Evolutionary conservation across 2,113 vertebrate species (phyloP).

Genomic region (Myiopsitta monachus): DNA sequence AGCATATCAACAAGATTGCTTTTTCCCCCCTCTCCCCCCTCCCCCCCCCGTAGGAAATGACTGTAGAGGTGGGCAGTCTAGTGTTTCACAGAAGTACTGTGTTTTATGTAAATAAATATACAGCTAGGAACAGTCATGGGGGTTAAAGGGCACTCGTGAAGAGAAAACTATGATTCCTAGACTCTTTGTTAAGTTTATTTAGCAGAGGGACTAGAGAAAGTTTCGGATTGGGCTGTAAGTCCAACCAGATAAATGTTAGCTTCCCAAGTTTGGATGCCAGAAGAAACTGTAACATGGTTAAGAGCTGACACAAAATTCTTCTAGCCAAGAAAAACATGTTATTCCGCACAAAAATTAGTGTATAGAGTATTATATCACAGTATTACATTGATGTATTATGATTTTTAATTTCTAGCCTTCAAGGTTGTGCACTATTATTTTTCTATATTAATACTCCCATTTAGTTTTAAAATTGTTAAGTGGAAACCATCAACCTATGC

Average conservation of each 20-base stretch:
- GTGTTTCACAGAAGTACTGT: slow-evolving; percentile 13
- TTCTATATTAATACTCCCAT: slow-evolving; percentile 17
- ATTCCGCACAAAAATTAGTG: background rate
- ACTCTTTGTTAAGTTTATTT: slow-evolving; percentile 43
- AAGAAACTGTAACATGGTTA: slow-evolving; percentile 58
- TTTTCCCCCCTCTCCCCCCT: rapidly evolving
- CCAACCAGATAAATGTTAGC: slow-evolving; percentile 69
- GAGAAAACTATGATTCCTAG: slow-evolving; percentile 54
- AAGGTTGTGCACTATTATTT: background rate
- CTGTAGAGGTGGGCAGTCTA: background rate
- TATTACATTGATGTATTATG: background rate
- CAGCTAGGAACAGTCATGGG: slow-evolving; percentile 6
- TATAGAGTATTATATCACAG: background rate
- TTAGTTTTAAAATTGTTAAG: slow-evolving; percentile 21
- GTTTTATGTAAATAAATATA: slow-evolving; percentile 33
- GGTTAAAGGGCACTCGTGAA: slow-evolving; percentile 36
- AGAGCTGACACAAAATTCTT: slow-evolving; percentile 30
- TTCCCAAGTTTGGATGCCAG: slow-evolving; percentile 58
- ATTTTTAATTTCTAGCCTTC: slow-evolving; percentile 25
- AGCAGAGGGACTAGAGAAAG: slow-evolving; percentile 14
- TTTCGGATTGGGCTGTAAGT: slow-evolving; percentile 48
- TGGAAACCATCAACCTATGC: background rate
- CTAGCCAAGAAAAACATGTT: slow-evolving; percentile 46
- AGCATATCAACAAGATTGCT: background rate
- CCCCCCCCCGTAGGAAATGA: background rate